Base-by-base conservation (phyloP, 1,140 invertebrate species). In the Melanaphis sacchari region DNA sequence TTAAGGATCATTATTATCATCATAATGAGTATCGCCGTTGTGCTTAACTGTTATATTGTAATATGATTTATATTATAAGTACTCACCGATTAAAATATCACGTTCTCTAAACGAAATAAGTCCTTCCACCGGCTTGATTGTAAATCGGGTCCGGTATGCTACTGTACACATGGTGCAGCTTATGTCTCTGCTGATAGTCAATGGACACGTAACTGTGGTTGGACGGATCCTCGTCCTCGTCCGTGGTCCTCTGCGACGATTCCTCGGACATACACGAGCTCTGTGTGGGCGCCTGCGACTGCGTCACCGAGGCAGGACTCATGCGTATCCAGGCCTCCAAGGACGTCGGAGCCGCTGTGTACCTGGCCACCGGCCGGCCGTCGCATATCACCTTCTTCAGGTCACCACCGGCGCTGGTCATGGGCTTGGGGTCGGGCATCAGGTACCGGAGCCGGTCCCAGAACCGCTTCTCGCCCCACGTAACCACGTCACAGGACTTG, bases 391-490 rank as follows among this genome's bases (percentile, higher is more conserved):
- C 91, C 94, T 94, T 90, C 95, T 94, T 93, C 94, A 94, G 94
- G 95, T 95, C 93, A 31, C 91, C 41, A 95, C 95, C 93, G 76
- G 85, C 84, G 81, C 40, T 49, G 93, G 76, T 41, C 76, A 89
- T 43, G 21, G 81, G 93, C n/a, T 94, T 94, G 11, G 93, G 91
- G 36, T 98, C 97, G 40, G 98, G 98, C 96, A 99, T 97, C 93
- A 97, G 97, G 96, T 98, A 98, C 94, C 97, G 96, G 91, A 99
- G 96, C 95, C 99, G 99, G 94, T 98, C 97, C 98, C 98, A 99
- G 95, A 99, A 99, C 94, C 97, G 97, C 95, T 98, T 97, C 95
- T 99, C 98, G 94, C 97, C 98, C 97, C 98, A 98, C 94, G 98
- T 97, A 1, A 94, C 66, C 87, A 91, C 97, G 94, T 99, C 97